Evolutionary conservation across 1,140 invertebrate species (phyloP).

Genomic region (Polypedilum vanderplanki): DNA sequence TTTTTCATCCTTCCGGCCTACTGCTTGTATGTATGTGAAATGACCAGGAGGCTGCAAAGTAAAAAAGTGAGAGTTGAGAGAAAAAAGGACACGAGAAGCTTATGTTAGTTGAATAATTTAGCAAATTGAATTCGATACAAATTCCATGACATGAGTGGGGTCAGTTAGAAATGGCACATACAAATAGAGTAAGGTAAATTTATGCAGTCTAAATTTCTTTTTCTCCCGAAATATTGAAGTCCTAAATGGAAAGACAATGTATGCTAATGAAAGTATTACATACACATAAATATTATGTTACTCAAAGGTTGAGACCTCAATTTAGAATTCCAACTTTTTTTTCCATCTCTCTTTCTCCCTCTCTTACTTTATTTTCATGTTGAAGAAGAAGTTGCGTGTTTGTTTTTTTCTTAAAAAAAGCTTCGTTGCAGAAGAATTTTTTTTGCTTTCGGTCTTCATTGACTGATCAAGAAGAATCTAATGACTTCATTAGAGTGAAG

Average conservation of each 20-base stretch:
- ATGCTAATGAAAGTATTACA: slow-evolving; percentile 19
- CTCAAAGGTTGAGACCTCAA: slow-evolving; percentile 9
- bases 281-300: background rate
- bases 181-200: slow-evolving; percentile 3
- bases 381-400: too few species aligned
- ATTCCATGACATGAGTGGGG: slow-evolving; percentile 10
- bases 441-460: too few species aligned
- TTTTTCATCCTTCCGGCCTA: too few species aligned
- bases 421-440: too few species aligned
- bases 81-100: slow-evolving; percentile 17
- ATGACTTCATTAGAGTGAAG: too few species aligned
- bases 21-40: background rate
- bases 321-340: background rate
- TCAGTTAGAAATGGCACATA: slow-evolving; percentile 15
- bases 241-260: background rate
- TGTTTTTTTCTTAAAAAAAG: too few species aligned
- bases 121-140: slow-evolving; percentile 18
- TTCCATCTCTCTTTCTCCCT: too few species aligned
- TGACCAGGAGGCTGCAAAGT: background rate
- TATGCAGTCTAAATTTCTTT: background rate
- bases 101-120: slow-evolving; percentile 20
- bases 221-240: slow-evolving; percentile 1
- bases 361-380: too few species aligned
- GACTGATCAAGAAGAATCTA: too few species aligned
- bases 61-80: too few species aligned